Evolutionary conservation across 2,113 vertebrate species (phyloP), one percentile per base, ranked within the genome.

Genomic region (Lanius ludovicianus): DNA sequence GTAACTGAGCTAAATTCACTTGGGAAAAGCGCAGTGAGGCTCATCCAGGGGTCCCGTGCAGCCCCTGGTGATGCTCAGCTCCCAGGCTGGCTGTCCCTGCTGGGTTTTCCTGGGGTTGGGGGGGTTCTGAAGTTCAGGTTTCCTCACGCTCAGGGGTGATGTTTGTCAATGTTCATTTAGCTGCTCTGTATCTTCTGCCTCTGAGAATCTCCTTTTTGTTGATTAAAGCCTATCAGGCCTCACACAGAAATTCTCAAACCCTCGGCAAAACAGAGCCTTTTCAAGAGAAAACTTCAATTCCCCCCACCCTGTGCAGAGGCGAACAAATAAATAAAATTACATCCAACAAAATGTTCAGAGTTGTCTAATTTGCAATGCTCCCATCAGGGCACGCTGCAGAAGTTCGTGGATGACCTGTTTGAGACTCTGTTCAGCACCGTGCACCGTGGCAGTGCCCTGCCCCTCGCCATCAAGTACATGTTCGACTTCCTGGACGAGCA

Each of bases 401-500:
- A 99, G 90, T 99, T 99, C 47, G 99, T 99, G 47, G 99, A 99
- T 0, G 99, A 99, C 94, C 97, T 99, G 56, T 99, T 99, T 2
- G 99, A 99, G 98, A 99, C 99, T 37, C 95, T 99, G 92, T 99
- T 99, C 98, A 99, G 99, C 90, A 99, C 99, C 0, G 99, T 99
- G 75, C 99, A 99, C 96, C 97, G 99, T 39, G 99, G 99, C 95
- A 99, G 99, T 47, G 98, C 99, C 3, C 98, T 99, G 46, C 99
- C 99, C 4, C 97, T 99, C 59, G 99, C 99, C 97, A 99, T 99
- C 97, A 99, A 99, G 95, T 99, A 99, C 97, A 99, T 99, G 99
- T 99, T 99, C 15, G 99, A 99, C 84, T 99, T 99, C 98, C 97
- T 99, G 98, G 99, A 99, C 28, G 99, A 99, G 97, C 99, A 99